Evolutionary conservation across 2,113 vertebrate species (phyloP), one percentile per base, ranked within the genome.

Genomic region (Chauna torquata): DNA sequence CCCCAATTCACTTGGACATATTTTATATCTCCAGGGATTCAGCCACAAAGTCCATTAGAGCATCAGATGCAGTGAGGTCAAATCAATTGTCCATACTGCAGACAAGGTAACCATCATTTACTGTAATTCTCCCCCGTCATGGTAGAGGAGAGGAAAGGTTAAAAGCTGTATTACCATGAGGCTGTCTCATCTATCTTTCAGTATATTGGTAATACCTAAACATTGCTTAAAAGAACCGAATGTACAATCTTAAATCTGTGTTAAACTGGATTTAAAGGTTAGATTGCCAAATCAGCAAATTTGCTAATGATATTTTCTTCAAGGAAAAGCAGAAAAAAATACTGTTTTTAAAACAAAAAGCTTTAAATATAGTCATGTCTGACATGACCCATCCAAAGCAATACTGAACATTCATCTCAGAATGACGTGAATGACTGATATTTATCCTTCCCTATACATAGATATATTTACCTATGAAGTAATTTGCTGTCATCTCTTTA

Each of bases 111-210:
- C 98, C 98, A 98, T 99, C 99, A 98, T 98, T 99, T 99, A 99
- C 98, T 97, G 98, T 98, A 99, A 99, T 99, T 98, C 98, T 98
- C 97, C 97, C 96, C 97, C 98, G 97, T 98, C 98, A 97, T 97
- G 96, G 97, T 98, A 98, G 98, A 99, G 98, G 98, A 98, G 98
- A 99, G 97, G 98, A 98, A 98, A 99, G 98, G 99, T 98, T 98
- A 98, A 98, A 98, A 98, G 98, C 98, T 92, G 96, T 97, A 98
- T 97, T 91, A 96, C 92, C 89, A 83, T 91, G 97, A 96, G 94
- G 66, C 70, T 88, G 77, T 92, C 97, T 98, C 98, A 98, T 98
- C 97, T 96, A 90, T 99, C 98, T 98, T 96, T 97, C 91, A 82
- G 95, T 91, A 90, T 94, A 94, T 96, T 95, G 96, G 96, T 95